Percentiles rank a stretch among this genome's conserved stretches.
Conservation (phyloP, 2,113 vertebrate genomes). For the Cygnus buccinator region DNA sequence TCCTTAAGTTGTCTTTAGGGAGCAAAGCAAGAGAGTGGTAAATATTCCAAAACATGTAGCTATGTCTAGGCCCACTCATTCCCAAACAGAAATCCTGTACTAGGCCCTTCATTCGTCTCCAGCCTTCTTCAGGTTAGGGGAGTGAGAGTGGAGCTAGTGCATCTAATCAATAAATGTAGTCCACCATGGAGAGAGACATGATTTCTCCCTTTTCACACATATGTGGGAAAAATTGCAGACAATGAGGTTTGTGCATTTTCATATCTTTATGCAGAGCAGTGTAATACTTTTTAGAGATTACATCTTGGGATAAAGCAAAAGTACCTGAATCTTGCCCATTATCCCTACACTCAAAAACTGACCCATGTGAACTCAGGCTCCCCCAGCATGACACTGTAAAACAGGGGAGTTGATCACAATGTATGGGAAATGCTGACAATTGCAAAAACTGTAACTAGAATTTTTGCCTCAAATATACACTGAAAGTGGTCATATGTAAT, state of each 20-base stretch:
- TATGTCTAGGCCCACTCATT: fast-evolving
- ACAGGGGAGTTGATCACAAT: neutral
- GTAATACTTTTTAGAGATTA: neutral
- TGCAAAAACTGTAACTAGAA: neutral
- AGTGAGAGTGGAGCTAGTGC: neutral
- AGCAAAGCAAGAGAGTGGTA: neutral
- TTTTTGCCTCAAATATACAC: neutral
- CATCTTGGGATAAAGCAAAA: neutral
- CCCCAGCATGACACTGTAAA: neutral
- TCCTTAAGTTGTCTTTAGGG: neutral
- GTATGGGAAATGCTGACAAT: neutral
- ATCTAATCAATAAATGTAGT: neutral
- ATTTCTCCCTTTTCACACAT: neutral
- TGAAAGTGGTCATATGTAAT: neutral
- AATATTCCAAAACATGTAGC: neutral
- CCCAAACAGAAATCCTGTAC: neutral
- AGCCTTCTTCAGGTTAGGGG: neutral
- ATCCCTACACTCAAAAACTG: neutral
- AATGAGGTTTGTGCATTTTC: neutral
- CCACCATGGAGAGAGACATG: neutral
- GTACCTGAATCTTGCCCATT: neutral
- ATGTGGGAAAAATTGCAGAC: neutral
- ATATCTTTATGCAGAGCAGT: neutral
- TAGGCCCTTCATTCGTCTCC: neutral
- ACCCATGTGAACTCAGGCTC: neutral